Percentiles rank a stretch among this genome's conserved stretches.
Conservation (phyloP, 2,888 invertebrate species). For the Temnothorax unifasciatus region DNA sequence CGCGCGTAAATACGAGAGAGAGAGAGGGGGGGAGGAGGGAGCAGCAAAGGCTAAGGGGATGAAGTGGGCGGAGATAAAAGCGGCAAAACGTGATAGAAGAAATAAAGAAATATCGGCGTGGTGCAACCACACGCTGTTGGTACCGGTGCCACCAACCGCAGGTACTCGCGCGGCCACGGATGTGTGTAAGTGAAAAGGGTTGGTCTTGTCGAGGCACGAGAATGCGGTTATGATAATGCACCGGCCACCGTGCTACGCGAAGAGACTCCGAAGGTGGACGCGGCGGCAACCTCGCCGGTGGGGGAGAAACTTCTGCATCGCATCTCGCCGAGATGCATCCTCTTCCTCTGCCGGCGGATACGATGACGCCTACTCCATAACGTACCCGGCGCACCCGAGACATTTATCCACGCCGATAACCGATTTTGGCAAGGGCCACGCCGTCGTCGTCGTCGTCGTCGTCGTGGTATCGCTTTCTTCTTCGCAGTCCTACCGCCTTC, state of each 20-base stretch:
- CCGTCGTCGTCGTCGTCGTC: constrained; percentile 13
- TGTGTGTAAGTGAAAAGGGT: constrained; percentile 74
- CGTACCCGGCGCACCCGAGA: constrained; percentile 55
- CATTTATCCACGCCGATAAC: constrained; percentile 74
- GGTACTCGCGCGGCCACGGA: constrained; percentile 56
- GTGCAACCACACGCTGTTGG: constrained; percentile 3
- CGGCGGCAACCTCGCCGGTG: constrained; percentile 45
- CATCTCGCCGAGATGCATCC: constrained; percentile 37
- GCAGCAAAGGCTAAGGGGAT: constrained; percentile 3
- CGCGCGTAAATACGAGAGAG: not conserved
- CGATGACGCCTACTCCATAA: constrained; percentile 62
- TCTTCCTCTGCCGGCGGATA: constrained; percentile 17
- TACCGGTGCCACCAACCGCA: constrained; percentile 37
- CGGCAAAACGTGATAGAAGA: constrained; percentile 29
- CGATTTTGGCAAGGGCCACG: constrained; percentile 71
- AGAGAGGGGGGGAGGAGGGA: not conserved
- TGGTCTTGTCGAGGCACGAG: constrained; percentile 81
- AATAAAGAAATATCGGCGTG: constrained; percentile 73
- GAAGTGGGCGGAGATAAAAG: constrained; percentile 14
- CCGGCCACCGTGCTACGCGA: constrained; percentile 85
- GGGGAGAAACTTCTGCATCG: constrained; percentile 32
- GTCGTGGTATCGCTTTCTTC: constrained; percentile 35
- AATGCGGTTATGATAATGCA: constrained; percentile 86
- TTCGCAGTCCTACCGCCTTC: constrained; percentile 34
- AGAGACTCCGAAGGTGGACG: constrained; percentile 75